Conservation (phyloP, 2,113 vertebrate genomes). For the Macrotis lagotis region DNA sequence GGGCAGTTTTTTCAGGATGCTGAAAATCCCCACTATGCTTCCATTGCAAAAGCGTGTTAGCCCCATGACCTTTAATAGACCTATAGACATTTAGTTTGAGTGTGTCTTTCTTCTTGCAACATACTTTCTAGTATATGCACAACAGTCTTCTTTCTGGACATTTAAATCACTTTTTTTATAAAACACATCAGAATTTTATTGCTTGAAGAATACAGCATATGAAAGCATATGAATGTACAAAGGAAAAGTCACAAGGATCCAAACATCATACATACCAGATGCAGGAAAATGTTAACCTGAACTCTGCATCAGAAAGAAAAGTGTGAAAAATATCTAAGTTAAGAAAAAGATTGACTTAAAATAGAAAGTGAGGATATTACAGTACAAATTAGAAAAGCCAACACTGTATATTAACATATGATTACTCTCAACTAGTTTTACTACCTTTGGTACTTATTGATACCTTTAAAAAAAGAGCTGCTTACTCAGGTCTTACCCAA, state of each 20-base stretch:
- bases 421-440: conserved; percentile 84
- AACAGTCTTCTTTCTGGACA: no score
- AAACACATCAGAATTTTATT: conserved; percentile 98
- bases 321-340: conserved; percentile 82
- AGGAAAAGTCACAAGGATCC: conserved; percentile 89
- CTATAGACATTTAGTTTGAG: no score
- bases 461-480: conserved; percentile 81
- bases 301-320: conserved; percentile 86
- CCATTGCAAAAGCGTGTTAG: no score
- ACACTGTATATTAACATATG: conserved; percentile 83
- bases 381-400: conserved; percentile 88
- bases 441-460: conserved; percentile 87
- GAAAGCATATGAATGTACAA: conserved; percentile 91
- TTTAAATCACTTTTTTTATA: no score
- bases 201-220: conserved; percentile 98
- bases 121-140: no score
- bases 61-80: no score
- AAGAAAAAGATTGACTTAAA: conserved; percentile 83
- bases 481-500: conserved; percentile 77
- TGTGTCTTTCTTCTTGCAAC: no score
- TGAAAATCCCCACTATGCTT: no score
- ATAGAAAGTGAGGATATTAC: conserved; percentile 84
- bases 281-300: conserved; percentile 91
- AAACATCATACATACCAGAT: conserved; percentile 91
- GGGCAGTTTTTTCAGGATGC: no score